phyloP scores from a whole-genome alignment of 2,797 vertebrate genomes.

The Neomorphus geoffroyi region DNA sequence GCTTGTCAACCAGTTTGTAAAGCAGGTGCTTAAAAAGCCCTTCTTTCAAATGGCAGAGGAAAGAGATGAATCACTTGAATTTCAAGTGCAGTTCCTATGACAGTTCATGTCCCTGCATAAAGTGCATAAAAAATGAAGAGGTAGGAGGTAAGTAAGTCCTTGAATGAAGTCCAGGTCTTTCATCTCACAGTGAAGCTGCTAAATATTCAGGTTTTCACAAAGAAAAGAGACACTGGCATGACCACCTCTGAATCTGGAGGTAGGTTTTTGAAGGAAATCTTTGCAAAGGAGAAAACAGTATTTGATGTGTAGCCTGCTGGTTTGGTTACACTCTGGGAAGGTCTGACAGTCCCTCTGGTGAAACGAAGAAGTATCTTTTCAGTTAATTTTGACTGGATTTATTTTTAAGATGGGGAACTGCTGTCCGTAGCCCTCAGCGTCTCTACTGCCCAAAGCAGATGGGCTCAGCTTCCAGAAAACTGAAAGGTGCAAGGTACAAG shows the following conservation, averaged over 20 bases:
- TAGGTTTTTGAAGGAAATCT: neutral
- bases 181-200: neutral
- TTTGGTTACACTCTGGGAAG: neutral
- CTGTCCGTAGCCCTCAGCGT: fast-evolving
- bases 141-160: neutral
- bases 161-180: constrained; percentile 12
- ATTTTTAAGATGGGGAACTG: neutral
- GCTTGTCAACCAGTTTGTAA: neutral
- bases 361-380: neutral
- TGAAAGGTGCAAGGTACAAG: neutral
- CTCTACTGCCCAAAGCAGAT: neutral
- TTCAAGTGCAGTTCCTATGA: neutral
- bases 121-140: constrained; percentile 15
- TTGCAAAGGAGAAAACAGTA: fast-evolving
- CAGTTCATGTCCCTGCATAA: constrained; percentile 9
- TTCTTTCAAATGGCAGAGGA: neutral
- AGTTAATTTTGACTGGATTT: neutral
- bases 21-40: neutral
- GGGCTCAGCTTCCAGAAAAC: neutral
- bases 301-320: neutral
- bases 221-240: neutral
- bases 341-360: neutral
- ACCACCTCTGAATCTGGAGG: neutral
- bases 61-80: neutral
- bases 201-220: neutral